A percentile compares a stretch with the other conserved stretches of the same genome.
Conservation (phyloP, 1,140 invertebrate species). For the Drosophila navojoa region DNA sequence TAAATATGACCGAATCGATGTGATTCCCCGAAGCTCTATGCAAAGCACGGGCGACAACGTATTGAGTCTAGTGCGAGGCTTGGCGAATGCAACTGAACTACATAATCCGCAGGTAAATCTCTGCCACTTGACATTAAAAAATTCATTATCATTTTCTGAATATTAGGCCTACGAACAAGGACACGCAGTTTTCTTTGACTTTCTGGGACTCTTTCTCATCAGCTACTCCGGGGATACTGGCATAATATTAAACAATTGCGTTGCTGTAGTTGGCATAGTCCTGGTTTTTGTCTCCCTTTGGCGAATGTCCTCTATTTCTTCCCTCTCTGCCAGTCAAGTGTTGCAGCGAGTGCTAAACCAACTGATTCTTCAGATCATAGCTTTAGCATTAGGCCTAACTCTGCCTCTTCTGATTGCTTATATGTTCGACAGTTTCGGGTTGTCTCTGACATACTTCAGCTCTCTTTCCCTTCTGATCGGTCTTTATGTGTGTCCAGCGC, state of each 20-base stretch:
- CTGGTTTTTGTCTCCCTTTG: conserved; percentile 83
- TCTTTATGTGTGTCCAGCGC: conserved; percentile 86
- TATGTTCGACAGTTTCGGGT: conserved; percentile 73
- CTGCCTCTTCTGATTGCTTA: conserved; percentile 84
- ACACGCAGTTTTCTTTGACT: conserved; percentile 91
- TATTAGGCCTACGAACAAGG: conserved; percentile 81
- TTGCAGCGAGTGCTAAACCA: conserved; percentile 53
- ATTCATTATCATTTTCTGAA: conserved; percentile 83
- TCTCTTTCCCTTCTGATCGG: conserved; percentile 86
- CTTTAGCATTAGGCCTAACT: conserved; percentile 83
- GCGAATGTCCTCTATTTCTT: conserved; percentile 49
- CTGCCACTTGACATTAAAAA: not conserved
- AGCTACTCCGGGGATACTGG: conserved; percentile 86
- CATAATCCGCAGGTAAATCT: conserved; percentile 76
- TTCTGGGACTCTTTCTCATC: conserved; percentile 89
- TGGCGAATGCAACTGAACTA: conserved; percentile 87
- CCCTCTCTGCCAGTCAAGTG: conserved; percentile 34
- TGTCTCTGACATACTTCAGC: conserved; percentile 88
- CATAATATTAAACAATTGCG: conserved; percentile 85
- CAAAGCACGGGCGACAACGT: conserved; percentile 93
- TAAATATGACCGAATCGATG: conserved; percentile 90
- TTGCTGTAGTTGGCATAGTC: conserved; percentile 83
- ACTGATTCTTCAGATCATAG: conserved; percentile 55
- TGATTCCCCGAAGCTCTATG: conserved; percentile 91
- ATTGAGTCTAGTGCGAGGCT: conserved; percentile 87